A percentile compares a stretch with the other conserved stretches of the same genome.
Evolutionary conservation across 2,888 invertebrate genomes (phyloP).

Genomic region (Hyalella azteca): DNA sequence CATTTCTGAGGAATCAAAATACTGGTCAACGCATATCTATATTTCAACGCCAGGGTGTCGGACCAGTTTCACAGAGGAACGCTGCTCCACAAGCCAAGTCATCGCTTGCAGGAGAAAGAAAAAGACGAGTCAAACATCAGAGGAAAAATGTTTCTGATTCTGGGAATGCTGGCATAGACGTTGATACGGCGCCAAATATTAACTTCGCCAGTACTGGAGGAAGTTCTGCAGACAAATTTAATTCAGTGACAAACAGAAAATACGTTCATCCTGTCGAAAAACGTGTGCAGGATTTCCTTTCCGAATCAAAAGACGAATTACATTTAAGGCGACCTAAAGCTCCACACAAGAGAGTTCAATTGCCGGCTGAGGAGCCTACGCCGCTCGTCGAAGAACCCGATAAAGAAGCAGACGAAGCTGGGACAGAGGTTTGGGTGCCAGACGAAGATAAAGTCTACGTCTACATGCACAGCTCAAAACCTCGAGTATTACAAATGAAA

Average conservation of each 20-base stretch:
- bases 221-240: neutral
- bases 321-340: neutral
- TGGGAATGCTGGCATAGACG: neutral
- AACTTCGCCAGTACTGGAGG: neutral
- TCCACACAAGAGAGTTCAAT: neutral
- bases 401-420: neutral
- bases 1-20: constrained; percentile 10
- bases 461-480: constrained; percentile 54
- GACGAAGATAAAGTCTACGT: constrained; percentile 54
- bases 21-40: constrained; percentile 21
- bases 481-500: constrained; percentile 50
- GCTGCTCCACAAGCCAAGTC: neutral
- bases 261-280: neutral
- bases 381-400: neutral
- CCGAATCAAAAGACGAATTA: neutral
- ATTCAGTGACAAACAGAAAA: neutral
- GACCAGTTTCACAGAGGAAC: neutral
- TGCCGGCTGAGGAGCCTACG: neutral
- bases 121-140: neutral
- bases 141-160: neutral
- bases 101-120: neutral
- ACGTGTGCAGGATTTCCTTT: neutral
- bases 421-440: constrained; percentile 53
- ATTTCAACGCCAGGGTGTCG: neutral
- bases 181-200: neutral